These are phyloP conservation scores for Beroe forskalii DNA, from an alignment of 37 sponge, comb jelly and placozoan species.

Conservation along the genomic window DNA sequence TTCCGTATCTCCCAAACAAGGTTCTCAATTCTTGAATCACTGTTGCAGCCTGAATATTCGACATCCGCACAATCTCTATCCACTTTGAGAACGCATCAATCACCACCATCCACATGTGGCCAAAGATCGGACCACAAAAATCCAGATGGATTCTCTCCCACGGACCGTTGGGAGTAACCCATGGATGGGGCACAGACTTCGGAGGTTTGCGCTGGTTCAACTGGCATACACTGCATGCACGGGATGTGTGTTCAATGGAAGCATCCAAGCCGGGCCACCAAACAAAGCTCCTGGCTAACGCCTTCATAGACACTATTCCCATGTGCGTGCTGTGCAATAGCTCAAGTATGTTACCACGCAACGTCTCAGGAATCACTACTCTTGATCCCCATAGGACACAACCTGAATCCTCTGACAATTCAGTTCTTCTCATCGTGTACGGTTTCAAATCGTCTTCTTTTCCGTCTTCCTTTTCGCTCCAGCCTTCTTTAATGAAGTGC, in stretches of 20 bases:
- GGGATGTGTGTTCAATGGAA: not conserved
- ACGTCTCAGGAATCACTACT: constrained; percentile 61
- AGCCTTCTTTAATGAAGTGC: constrained; percentile 15
- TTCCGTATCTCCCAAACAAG: not conserved
- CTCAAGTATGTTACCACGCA: not conserved
- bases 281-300: not conserved
- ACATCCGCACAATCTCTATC: not conserved
- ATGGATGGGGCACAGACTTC: not conserved
- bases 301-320: not conserved
- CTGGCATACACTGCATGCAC: not conserved
- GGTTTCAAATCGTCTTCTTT: constrained; percentile 23
- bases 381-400: constrained; percentile 69
- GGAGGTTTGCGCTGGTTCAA: not conserved
- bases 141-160: constrained; percentile 28
- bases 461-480: constrained; percentile 4
- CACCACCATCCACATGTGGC: not conserved
- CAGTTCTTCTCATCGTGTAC: constrained; percentile 4
- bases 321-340: not conserved
- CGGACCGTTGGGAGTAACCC: not conserved
- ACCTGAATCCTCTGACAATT: constrained; percentile 54
- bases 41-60: not conserved
- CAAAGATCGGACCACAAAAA: not conserved
- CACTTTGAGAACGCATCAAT: not conserved
- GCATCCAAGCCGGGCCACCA: not conserved
- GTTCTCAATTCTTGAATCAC: not conserved